Evolutionary conservation across 2,113 vertebrate genomes (phyloP), one percentile per base, ranked within the genome.

Genomic region (Dolichallabes microphthalmus): DNA sequence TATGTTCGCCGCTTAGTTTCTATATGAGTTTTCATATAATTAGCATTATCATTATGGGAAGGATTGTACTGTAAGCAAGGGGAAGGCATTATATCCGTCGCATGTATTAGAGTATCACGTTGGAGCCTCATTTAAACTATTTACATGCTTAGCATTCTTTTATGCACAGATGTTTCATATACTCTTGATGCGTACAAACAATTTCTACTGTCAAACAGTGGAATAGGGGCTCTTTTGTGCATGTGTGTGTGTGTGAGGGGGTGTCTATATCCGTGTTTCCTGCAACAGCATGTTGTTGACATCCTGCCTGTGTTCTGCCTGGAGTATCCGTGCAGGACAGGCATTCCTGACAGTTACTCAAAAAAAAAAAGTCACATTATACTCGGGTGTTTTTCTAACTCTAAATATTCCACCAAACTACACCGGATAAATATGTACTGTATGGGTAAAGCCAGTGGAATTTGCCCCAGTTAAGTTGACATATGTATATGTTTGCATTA

Each of bases 301-400:
- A 86, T 89, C 87, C 88, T 88, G 87, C 61, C 87, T 88, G 79
- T 86, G 78, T 89, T 87, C 85, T 58, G 55, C 60, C 63, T 80
- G 39, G 53, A 83, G 15, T 79, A 60, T 86, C 71, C 84, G 64
- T 76, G 60, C 27, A 14, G 80, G 75, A 71, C 10, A 85, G 86
- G 74, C 73, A 77, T 84, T 86, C 64, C 45, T 87, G 68, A 85
- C 75, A 71, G 53, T 55, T 32, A 45, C 57, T 76, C 73, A 73
- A 73, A 69, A 25, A 73, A 39, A 45, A 80, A 74, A 25, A 39
- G 81, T 73, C 52, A n/a, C 76, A 76, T 84, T 55, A 11, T 60
- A 11, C 52, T 45, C 20, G 39, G 53, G 52, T 82, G 12, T 84
- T 73, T 61, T 74, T 50, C 27, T 12, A 58, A 35, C 69, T 61